These are phyloP conservation scores for Lepus townsendii DNA, from an alignment of 2,797 vertebrate species.

Conservation along the genomic window DNA sequence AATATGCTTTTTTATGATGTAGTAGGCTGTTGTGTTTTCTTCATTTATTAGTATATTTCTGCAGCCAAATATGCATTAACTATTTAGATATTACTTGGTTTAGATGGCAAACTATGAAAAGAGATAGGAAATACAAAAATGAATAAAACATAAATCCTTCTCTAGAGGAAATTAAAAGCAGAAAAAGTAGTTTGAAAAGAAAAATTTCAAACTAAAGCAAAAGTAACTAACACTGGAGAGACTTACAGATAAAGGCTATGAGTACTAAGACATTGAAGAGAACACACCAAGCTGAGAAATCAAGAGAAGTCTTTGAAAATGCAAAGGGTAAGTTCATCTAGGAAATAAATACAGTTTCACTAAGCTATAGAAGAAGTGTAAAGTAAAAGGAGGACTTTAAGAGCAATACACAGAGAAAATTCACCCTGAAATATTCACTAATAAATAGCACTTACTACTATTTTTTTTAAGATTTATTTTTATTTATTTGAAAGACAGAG, in stretches of 20 bases:
- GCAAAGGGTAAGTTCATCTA: not conserved
- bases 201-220: not conserved
- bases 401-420: not conserved
- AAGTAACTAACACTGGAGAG: not conserved
- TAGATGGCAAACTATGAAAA: not conserved
- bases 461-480: too few species aligned
- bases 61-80: not conserved
- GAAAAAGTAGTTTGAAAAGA: not conserved
- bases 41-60: conserved; percentile 6
- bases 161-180: conserved; percentile 26
- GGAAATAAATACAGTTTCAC: not conserved
- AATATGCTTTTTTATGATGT: not conserved
- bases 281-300: not conserved
- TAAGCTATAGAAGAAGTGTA: not conserved
- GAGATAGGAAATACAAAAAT: not conserved
- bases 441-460: too few species aligned
- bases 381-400: not conserved
- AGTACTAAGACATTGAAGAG: not conserved
- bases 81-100: not conserved
- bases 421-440: not conserved
- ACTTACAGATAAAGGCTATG: not conserved
- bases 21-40: not conserved
- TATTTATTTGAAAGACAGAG: too few species aligned
- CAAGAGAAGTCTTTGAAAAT: not conserved
- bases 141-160: not conserved